Evolutionary conservation across 2,797 vertebrate species (phyloP).

Genomic region (Myotis planiceps): DNA sequence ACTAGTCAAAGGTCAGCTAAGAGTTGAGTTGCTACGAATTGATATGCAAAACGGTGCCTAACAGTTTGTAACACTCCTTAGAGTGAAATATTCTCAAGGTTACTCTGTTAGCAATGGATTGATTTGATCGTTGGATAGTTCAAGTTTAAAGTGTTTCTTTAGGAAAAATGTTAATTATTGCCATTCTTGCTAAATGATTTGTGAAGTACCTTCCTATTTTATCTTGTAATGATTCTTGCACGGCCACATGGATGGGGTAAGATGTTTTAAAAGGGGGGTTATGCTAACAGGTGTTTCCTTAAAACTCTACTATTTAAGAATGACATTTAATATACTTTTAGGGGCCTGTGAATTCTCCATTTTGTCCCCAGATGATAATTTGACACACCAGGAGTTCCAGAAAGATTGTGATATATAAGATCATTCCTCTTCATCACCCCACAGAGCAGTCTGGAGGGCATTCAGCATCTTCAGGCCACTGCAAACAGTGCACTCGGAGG

Average conservation of each 20-base stretch:
- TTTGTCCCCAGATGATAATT: not conserved
- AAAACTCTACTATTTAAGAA: not conserved
- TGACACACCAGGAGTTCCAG: not conserved
- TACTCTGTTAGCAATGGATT: not conserved
- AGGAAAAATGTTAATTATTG: not conserved
- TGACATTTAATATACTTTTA: not conserved
- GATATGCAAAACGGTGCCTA: not conserved
- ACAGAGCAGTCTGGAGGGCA: not conserved
- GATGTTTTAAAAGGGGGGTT: not conserved
- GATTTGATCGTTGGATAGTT: not conserved
- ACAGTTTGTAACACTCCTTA: not conserved
- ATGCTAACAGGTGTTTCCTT: not conserved
- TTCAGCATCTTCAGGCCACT: not conserved
- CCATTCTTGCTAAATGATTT: not conserved
- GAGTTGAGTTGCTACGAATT: not conserved
- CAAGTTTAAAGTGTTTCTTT: not conserved
- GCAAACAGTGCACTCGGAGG: not conserved
- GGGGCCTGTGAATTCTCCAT: not conserved
- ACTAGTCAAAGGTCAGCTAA: constrained; percentile 25
- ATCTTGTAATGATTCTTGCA: not conserved
- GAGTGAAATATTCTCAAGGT: not conserved
- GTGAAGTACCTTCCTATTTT: not conserved
- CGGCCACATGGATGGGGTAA: not conserved
- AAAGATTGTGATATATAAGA: not conserved
- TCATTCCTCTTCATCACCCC: not conserved